Evolutionary conservation across 2,888 invertebrate species (phyloP).

Genomic region (Myathropa florea): DNA sequence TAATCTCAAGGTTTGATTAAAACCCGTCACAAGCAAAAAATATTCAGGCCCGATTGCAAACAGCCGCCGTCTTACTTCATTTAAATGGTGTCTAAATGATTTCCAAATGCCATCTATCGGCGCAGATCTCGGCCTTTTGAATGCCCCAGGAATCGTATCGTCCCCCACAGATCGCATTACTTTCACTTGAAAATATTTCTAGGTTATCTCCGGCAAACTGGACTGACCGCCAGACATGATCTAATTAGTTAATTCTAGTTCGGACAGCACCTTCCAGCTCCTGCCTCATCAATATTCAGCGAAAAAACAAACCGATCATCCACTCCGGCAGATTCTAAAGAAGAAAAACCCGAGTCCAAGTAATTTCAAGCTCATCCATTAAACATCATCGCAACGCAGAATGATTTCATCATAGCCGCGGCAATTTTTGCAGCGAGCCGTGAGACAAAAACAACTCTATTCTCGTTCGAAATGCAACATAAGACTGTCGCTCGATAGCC

Average conservation of each 20-base stretch:
- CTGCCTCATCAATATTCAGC: neutral
- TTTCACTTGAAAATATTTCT: neutral
- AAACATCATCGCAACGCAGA: slow-evolving; percentile 13
- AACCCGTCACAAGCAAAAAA: neutral
- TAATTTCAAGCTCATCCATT: slow-evolving; percentile 34
- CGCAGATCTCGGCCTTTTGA: neutral
- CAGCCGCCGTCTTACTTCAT: neutral
- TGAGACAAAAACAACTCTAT: neutral
- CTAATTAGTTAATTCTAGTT: neutral
- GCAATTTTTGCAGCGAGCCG: neutral
- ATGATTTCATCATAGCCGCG: neutral
- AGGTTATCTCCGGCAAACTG: neutral
- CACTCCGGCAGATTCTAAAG: neutral
- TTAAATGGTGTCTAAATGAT: neutral
- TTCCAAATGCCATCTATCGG: neutral
- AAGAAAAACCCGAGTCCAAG: neutral
- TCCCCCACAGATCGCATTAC: neutral
- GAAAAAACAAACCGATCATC: too few species aligned
- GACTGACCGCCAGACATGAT: neutral
- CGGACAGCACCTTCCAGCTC: neutral
- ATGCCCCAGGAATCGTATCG: neutral
- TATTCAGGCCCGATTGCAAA: neutral
- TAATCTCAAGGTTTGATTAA: neutral
- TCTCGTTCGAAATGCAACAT: neutral
- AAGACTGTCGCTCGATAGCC: neutral